Conservation (phyloP, 2,888 invertebrate species). For the Drosophila algonquin region DNA sequence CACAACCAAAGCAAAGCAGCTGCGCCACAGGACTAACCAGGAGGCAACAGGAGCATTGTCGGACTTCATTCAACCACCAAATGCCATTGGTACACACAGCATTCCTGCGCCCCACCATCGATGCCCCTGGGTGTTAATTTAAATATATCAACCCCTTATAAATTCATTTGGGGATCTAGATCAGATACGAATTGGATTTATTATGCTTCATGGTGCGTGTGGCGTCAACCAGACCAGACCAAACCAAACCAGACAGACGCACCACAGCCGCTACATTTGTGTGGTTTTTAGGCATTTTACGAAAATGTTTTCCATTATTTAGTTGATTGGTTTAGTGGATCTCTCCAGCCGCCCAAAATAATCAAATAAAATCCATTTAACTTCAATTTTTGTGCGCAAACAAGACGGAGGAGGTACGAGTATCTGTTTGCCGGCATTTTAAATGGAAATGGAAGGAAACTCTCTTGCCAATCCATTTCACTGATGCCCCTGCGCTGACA, state of each 20-base stretch:
- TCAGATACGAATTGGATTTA: conserved; percentile 64
- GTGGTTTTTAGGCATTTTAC: conserved; percentile 54
- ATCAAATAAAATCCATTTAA: conserved; percentile 17
- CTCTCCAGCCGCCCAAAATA: neutral
- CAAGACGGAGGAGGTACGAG: neutral
- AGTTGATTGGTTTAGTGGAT: conserved; percentile 29
- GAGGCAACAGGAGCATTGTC: conserved; percentile 17
- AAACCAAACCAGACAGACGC: conserved; percentile 43
- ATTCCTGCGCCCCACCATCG: conserved; percentile 3
- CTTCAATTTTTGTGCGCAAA: conserved; percentile 18
- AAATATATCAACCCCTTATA: conserved; percentile 55
- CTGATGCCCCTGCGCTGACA: conserved; percentile 4
- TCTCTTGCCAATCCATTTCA: conserved; percentile 33
- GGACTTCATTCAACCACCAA: conserved; percentile 20
- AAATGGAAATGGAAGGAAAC: conserved; percentile 20
- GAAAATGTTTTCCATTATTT: conserved; percentile 31
- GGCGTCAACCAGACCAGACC: conserved; percentile 45
- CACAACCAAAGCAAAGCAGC: neutral
- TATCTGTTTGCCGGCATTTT: neutral
- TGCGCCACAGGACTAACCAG: conserved; percentile 9
- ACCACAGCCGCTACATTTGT: conserved; percentile 52
- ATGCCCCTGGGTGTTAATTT: conserved; percentile 56
- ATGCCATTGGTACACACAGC: neutral
- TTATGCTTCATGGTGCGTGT: conserved; percentile 68
- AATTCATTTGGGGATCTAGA: conserved; percentile 28